Conservation (phyloP, 1,140 invertebrate genomes). For the Penaeus vannamei region DNA sequence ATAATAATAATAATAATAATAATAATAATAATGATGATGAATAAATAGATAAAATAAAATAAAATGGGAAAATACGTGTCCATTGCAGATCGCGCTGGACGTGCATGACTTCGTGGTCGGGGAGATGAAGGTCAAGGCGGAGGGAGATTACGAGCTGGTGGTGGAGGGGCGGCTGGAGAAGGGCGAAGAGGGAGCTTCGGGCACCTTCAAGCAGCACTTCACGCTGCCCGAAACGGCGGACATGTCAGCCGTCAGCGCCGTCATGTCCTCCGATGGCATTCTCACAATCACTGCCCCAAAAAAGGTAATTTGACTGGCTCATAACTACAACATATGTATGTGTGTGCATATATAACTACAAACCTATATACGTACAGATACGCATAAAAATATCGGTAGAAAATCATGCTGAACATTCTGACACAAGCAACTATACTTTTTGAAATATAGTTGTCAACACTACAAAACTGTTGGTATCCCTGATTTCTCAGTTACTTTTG, state of each 20-base stretch:
- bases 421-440: too few species aligned
- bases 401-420: too few species aligned
- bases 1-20: too few species aligned
- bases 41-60: too few species aligned
- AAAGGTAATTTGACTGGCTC: slow-evolving; percentile 23
- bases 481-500: too few species aligned
- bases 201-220: slow-evolving; percentile 84
- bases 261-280: slow-evolving; percentile 83
- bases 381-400: too few species aligned
- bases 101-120: slow-evolving; percentile 52
- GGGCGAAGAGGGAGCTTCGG: slow-evolving; percentile 69
- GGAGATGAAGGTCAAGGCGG: slow-evolving; percentile 42
- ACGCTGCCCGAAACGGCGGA: slow-evolving; percentile 78
- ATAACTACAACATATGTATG: too few species aligned
- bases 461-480: too few species aligned
- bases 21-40: not conserved
- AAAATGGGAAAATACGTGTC: not conserved
- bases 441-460: too few species aligned
- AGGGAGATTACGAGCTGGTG: slow-evolving; percentile 39
- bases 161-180: slow-evolving; percentile 52
- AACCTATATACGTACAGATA: too few species aligned
- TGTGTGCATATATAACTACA: too few species aligned
- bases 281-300: slow-evolving; percentile 81
- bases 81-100: slow-evolving; percentile 53
- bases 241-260: slow-evolving; percentile 78